phyloP scores from a whole-genome alignment of 2,797 vertebrate species.

The Paramormyrops hopkinsi region DNA sequence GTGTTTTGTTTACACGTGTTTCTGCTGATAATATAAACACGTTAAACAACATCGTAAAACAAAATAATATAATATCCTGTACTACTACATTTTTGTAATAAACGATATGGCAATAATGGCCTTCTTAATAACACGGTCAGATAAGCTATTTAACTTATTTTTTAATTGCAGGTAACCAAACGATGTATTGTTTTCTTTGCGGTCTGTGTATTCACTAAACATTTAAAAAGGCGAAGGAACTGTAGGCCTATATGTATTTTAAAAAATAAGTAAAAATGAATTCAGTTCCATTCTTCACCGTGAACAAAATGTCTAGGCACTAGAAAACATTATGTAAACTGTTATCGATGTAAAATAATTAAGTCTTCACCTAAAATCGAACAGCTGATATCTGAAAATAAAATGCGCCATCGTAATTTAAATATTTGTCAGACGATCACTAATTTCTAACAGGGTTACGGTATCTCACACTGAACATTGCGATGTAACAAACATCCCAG shows the following conservation, averaged over 20 bases:
- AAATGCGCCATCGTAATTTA: neutral
- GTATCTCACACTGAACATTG: neutral
- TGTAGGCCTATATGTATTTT: neutral
- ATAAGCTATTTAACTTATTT: neutral
- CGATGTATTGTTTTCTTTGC: neutral
- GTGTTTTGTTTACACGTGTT: neutral
- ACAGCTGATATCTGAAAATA: neutral
- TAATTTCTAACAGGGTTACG: neutral
- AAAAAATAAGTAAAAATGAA: neutral
- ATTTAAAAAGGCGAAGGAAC: neutral
- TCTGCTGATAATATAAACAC: neutral
- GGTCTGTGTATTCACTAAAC: neutral
- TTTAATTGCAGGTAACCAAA: neutral
- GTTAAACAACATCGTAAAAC: neutral
- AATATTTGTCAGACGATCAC: neutral
- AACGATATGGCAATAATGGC: neutral
- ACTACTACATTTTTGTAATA: neutral
- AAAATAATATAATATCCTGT: neutral
- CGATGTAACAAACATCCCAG: neutral
- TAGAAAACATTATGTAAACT: neutral
- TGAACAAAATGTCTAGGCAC: neutral
- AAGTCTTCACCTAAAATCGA: neutral
- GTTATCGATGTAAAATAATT: constrained; percentile 4
- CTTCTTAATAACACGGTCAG: neutral
- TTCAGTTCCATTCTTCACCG: neutral